Evolutionary conservation across 2,113 vertebrate species (phyloP), one percentile per base, ranked within the genome.

Genomic region (Siphamia tubifer): DNA sequence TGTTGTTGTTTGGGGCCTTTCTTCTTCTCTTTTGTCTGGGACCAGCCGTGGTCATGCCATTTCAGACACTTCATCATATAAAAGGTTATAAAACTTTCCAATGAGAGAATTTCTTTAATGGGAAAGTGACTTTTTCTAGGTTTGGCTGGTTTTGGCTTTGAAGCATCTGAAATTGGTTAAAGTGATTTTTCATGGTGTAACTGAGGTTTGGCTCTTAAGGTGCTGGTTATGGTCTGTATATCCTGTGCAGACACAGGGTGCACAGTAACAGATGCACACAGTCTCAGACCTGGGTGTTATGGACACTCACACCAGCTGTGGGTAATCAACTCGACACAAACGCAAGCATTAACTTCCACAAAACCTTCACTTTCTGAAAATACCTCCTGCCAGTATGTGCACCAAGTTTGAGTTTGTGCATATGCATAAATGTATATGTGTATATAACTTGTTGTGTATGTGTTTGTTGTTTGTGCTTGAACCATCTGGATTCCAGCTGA

Each of bases 401-500:
- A 45, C 21, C 27, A 10, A 30, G 28, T 30, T 30, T 44, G 42
- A n/a, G n/a, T 5, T 8, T 6, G 35, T 38, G 2, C 64, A 2
- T 56, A 42, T 49, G 15, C 34, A 21, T 16, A 12, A 43, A 45
- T 5, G 1, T 19, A 2, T 66, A 6, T 6, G 11, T 72, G 15
- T 15, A 10, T 57, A 9, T 45, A n/a, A 17, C n/a, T 40, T 13
- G 32, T 36, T 45, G n/a, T 31, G 1, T 63, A 23, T 25, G 52
- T 35, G 43, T 58, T 12, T 57, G 23, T 21, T 10, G 9, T 16
- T 61, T 24, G 10, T 1, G 21, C 23, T 58, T 19, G 51, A 43
- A 25, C 28, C 84, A 83, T 89, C 81, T 86, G 82, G 64, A 3
- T 51, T 63, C 49, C 84, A 85, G 82, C 87, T 87, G 83, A 74